A percentile compares a stretch with the other conserved stretches of the same genome.
Conservation (phyloP, 2,797 vertebrate species). For the Gadopsis bispinosus region DNA sequence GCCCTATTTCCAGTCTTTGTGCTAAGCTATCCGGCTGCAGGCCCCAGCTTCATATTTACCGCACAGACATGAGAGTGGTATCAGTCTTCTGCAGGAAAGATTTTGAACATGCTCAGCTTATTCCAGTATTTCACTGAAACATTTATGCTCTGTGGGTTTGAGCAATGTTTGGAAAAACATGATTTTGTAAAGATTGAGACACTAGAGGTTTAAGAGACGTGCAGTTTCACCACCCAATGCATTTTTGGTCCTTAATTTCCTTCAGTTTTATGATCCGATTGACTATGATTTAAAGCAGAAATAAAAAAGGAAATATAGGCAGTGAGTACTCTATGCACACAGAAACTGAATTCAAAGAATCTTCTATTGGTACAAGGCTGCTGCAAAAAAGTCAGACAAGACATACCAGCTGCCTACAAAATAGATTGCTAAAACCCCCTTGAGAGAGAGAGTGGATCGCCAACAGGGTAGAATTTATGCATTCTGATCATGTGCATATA, state of each 20-base stretch:
- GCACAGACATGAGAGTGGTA: neutral
- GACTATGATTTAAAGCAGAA: neutral
- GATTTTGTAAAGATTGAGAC: conserved; percentile 8
- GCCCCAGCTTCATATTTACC: neutral
- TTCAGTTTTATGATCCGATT: neutral
- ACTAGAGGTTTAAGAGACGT: neutral
- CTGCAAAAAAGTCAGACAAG: conserved; percentile 8
- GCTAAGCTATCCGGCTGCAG: neutral
- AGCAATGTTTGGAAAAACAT: neutral
- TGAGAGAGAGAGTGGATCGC: conserved; percentile 34
- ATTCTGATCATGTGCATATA: conserved; percentile 73
- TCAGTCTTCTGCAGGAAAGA: neutral
- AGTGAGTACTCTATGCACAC: no score
- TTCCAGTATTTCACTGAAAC: conserved; percentile 9
- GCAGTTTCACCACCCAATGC: neutral
- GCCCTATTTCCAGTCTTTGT: neutral
- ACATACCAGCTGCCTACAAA: conserved; percentile 28
- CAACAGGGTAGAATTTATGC: conserved; percentile 58
- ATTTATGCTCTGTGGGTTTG: conserved; percentile 8
- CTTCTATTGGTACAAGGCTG: conserved; percentile 47
- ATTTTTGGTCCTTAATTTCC: neutral
- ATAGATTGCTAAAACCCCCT: conserved; percentile 21
- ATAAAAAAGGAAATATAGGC: neutral
- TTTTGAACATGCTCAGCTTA: neutral
- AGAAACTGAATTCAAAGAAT: conserved; percentile 8